Conservation (phyloP, 2,113 vertebrate genomes). For the Etheostoma cragini region DNA sequence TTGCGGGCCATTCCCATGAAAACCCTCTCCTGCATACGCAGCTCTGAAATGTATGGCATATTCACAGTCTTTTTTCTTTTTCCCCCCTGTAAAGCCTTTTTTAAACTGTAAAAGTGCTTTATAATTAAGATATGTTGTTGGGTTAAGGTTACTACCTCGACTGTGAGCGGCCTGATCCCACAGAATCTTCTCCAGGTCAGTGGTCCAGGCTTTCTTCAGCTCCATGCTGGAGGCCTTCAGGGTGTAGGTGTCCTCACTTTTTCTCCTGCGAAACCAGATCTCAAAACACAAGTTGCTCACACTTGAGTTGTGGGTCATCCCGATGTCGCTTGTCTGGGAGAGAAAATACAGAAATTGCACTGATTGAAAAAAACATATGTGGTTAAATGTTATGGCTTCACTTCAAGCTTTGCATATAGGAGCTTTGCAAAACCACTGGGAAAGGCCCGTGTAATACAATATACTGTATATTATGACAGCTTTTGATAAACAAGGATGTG, state of each 20-base stretch:
- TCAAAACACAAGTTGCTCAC: slow-evolving; percentile 82
- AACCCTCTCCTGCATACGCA: slow-evolving; percentile 85
- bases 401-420: not conserved
- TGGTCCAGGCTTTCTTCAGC: slow-evolving; percentile 84
- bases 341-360: not conserved
- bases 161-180: slow-evolving; percentile 85
- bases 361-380: not conserved
- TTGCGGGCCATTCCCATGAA: slow-evolving; percentile 86
- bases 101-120: not conserved
- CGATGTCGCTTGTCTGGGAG: slow-evolving; percentile 83
- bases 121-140: not conserved
- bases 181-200: slow-evolving; percentile 83
- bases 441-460: not conserved
- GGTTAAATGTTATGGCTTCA: not conserved
- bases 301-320: slow-evolving; percentile 83
- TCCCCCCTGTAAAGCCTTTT: not conserved
- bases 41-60: slow-evolving; percentile 71
- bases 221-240: slow-evolving; percentile 78
- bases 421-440: not conserved
- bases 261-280: slow-evolving; percentile 86
- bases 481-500: not conserved
- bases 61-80: not conserved
- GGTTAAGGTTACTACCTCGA: slow-evolving; percentile 65
- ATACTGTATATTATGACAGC: not conserved
- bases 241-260: slow-evolving; percentile 83